Evolutionary conservation across 37 sponge, comb jelly and placozoan genomes (phyloP).

Genomic region (Petrosia ficiformis): DNA sequence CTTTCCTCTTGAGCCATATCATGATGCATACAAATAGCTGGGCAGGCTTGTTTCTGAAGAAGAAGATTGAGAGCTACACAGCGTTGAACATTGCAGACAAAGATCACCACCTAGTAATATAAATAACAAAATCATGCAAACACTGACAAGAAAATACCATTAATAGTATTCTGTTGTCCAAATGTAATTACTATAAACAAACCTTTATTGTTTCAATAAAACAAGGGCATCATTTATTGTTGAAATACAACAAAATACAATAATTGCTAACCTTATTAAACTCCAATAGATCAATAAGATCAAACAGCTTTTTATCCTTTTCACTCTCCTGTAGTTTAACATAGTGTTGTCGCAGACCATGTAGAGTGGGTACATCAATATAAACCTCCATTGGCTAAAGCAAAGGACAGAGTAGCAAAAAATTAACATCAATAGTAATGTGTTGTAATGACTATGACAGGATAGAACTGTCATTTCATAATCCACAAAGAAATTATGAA

Average conservation of each 20-base stretch:
- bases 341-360: slow-evolving; percentile 97
- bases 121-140: too few relatives aligned
- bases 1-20: slow-evolving; percentile 94
- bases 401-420: too few relatives aligned
- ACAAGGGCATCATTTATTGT: too few relatives aligned
- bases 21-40: slow-evolving; percentile 88
- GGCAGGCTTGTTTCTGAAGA: slow-evolving; percentile 90
- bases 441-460: too few relatives aligned
- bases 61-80: slow-evolving; percentile 89
- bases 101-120: slow-evolving; percentile 96
- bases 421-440: too few relatives aligned
- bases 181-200: too few relatives aligned
- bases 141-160: background rate
- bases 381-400: slow-evolving; percentile 95
- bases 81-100: slow-evolving; percentile 92
- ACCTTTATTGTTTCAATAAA: too few relatives aligned
- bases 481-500: too few relatives aligned
- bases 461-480: too few relatives aligned
- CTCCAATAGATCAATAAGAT: slow-evolving; percentile 92
- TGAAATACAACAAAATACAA: too few relatives aligned
- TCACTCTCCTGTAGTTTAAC: slow-evolving; percentile 95
- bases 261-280: slow-evolving; percentile 95
- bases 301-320: slow-evolving; percentile 97
- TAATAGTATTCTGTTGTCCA: too few relatives aligned
- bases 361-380: slow-evolving; percentile 95